Evolutionary conservation across 2,797 vertebrate genomes (phyloP), one percentile per base, ranked within the genome.

Genomic region (Fistularia tabacaria): DNA sequence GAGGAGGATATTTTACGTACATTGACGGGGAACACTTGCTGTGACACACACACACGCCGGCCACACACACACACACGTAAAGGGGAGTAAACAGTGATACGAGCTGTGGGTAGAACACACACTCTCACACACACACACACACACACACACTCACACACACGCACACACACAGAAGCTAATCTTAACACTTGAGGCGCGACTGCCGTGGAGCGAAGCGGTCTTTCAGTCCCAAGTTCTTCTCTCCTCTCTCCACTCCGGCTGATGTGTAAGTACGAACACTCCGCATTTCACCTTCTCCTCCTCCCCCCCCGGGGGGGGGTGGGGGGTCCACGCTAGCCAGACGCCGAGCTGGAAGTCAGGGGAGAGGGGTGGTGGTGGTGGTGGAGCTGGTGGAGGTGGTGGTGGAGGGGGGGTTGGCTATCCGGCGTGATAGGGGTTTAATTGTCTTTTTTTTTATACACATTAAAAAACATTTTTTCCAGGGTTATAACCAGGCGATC

Each of bases 191-290:
- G 4, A 64, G 37, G 53, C 51, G 61, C 38, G n/a, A n/a, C 51
- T 59, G 59, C 55, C 63, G 50, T 53, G 40, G 36, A 56, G 45
- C 69, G 56, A 44, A 40, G 50, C 62, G 60, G 49, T 65, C 61
- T 61, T 70, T 71, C 66, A 57, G 57, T 66, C 52, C 52, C 66
- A 58, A 69, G 53, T 76, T 69, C 63, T 57, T 40, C 71, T 60
- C 66, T 47, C 59, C 49, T 53, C 65, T 60, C 66, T 47, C 59
- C 49, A 53, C 65, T 66, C 68, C 75, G 71, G 75, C 80, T 72
- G 64, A 89, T 87, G 87, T 87, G 89, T 90, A 78, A 89, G 89
- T 84, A 79, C 58, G 73, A 64, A 59, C 64, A 13, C 15, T 55
- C 38, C n/a, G 6, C 14, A 42, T 44, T 61, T 14, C 10, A 14